phyloP scores from a whole-genome alignment of 2,113 vertebrate genomes.

The Todiramphus chloris region DNA sequence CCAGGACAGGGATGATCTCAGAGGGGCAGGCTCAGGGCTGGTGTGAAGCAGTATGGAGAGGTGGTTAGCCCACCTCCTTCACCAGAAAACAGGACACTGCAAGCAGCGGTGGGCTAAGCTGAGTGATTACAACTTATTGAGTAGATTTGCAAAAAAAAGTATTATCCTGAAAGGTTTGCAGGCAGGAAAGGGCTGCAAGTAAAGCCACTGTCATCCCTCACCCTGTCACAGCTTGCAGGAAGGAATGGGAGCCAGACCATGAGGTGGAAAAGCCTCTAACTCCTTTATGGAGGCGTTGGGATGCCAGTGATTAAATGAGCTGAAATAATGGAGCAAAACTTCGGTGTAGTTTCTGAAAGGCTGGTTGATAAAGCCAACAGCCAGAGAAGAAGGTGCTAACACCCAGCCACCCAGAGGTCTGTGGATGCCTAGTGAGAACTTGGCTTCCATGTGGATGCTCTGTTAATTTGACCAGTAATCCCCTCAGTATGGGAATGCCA shows the following conservation, averaged over 20 bases:
- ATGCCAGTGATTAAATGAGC: neutral
- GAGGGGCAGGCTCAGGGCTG: neutral
- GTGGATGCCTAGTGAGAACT: neutral
- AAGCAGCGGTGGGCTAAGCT: neutral
- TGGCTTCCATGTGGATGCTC: neutral
- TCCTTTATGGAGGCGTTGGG: neutral
- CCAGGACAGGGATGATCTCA: neutral
- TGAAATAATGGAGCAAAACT: neutral
- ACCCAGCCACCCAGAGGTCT: neutral
- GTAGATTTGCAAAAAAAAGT: neutral
- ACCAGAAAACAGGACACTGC: neutral
- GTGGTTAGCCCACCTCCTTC: neutral
- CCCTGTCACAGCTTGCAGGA: neutral
- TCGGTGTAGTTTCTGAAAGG: neutral
- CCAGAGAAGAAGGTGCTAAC: neutral
- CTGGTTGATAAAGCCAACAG: neutral
- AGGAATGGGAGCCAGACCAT: neutral
- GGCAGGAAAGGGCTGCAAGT: neutral
- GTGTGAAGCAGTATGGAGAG: neutral
- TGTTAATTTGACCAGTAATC: neutral
- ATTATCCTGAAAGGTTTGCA: neutral
- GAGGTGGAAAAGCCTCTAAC: neutral
- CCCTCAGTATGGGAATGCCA: neutral
- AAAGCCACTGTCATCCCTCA: neutral
- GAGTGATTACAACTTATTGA: neutral